Percentiles rank a stretch among this genome's conserved stretches.
These are phyloP conservation scores for Fukomys damarensis DNA, from an alignment of 2,113 vertebrate genomes.

Conservation along the genomic window DNA sequence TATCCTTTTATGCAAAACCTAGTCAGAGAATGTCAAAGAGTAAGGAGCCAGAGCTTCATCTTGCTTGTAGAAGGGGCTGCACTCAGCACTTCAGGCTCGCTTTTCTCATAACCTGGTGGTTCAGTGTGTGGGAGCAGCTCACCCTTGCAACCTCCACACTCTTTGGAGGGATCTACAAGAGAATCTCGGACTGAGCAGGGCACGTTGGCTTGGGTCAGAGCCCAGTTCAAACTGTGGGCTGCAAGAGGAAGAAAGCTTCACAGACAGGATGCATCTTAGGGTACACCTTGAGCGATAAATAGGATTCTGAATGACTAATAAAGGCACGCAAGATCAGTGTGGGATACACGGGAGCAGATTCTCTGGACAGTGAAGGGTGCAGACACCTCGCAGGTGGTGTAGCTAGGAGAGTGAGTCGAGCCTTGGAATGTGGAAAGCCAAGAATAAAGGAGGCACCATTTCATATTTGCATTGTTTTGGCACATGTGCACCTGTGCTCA, in stretches of 20 bases:
- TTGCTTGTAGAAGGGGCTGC: rapidly evolving
- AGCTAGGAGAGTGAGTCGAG: neutral
- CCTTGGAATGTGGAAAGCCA: neutral
- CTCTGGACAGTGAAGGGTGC: rapidly evolving
- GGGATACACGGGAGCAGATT: neutral
- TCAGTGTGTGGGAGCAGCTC: neutral
- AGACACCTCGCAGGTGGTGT: neutral
- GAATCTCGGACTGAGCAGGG: neutral
- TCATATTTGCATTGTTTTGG: neutral
- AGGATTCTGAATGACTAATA: too few relatives aligned
- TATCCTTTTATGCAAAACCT: neutral
- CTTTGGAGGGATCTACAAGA: neutral
- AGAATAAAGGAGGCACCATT: too few relatives aligned
- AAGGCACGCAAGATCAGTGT: neutral
- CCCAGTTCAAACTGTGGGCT: rapidly evolving
- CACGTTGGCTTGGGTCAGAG: too few relatives aligned
- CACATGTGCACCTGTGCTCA: rapidly evolving
- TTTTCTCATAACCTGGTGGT: rapidly evolving
- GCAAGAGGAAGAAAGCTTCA: neutral
- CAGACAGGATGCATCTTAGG: too few relatives aligned
- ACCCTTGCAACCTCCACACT: neutral
- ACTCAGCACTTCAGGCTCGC: rapidly evolving
- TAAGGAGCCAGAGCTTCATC: neutral
- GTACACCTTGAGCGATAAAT: too few relatives aligned
- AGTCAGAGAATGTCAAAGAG: neutral